These are phyloP conservation scores for Sus cebifrons DNA, from an alignment of 2,797 vertebrate species.

Conservation along the genomic window DNA sequence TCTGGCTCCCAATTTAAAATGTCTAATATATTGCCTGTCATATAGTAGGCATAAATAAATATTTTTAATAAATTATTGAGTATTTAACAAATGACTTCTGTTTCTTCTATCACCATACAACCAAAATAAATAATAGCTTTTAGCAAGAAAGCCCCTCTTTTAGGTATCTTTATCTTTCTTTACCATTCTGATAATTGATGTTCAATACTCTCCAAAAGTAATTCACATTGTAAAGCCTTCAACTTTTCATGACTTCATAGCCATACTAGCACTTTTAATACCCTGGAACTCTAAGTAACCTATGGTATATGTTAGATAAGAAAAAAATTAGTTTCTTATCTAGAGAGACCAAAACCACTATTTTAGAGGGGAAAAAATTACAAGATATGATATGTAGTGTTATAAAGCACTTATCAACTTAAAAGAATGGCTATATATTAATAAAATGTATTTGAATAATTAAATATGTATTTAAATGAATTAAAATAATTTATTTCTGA, in stretches of 20 bases:
- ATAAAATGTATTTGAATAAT: neutral
- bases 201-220: neutral
- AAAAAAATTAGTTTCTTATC: conserved; percentile 24
- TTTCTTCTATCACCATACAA: conserved; percentile 2
- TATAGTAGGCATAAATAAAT: neutral
- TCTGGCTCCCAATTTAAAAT: neutral
- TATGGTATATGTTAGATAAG: neutral
- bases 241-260: conserved; percentile 16
- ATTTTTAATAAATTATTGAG: conserved; percentile 24
- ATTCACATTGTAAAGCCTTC: conserved; percentile 33
- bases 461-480: neutral
- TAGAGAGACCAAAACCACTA: neutral
- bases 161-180: neutral
- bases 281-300: neutral
- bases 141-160: neutral
- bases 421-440: neutral
- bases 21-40: neutral
- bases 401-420: neutral
- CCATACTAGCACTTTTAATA: conserved; percentile 17
- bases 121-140: neutral
- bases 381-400: neutral
- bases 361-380: neutral
- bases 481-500: neutral
- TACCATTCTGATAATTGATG: neutral
- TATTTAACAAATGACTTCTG: conserved; percentile 11